Percentiles rank a stretch among this genome's conserved stretches.
Evolutionary conservation across 1,140 invertebrate species (phyloP).

Genomic region (Papilio dardanus): DNA sequence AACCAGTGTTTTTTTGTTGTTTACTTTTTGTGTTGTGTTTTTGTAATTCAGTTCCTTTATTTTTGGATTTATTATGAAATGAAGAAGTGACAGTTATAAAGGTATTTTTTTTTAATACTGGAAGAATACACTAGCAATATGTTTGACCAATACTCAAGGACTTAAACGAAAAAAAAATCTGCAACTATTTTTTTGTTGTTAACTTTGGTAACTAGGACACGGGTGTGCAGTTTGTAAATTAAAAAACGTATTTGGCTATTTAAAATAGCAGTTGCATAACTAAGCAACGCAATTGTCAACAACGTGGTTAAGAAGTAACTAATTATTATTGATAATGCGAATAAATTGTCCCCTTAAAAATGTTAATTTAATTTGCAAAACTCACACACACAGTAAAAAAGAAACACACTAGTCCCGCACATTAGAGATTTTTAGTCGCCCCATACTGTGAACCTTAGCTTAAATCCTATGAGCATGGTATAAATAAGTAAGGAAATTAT

Average conservation of each 20-base stretch:
- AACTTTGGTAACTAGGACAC: not conserved
- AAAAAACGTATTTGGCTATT: not conserved
- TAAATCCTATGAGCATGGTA: too few relatives aligned
- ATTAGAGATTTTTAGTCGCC: too few relatives aligned
- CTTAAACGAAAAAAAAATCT: not conserved
- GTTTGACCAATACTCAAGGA: not conserved
- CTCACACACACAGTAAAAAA: too few relatives aligned
- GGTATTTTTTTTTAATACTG: not conserved
- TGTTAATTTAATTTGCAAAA: not conserved
- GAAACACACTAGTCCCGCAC: too few relatives aligned
- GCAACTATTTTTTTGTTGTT: not conserved
- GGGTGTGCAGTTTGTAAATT: not conserved
- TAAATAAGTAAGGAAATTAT: too few relatives aligned
- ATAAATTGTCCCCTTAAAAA: not conserved
- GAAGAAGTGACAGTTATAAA: conserved; percentile 24
- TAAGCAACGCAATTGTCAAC: not conserved
- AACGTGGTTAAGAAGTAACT: not conserved
- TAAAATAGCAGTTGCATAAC: not conserved
- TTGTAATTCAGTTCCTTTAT: conserved; percentile 30
- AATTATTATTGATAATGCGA: not conserved
- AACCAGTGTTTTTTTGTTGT: conserved; percentile 34
- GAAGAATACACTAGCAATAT: not conserved
- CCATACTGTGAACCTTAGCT: too few relatives aligned
- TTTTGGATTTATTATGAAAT: conserved; percentile 32
- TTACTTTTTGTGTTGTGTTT: conserved; percentile 45